Percentiles rank a stretch among this genome's conserved stretches.
phyloP scores from a whole-genome alignment of 1,140 invertebrate species.

The Asbolus verrucosus region DNA sequence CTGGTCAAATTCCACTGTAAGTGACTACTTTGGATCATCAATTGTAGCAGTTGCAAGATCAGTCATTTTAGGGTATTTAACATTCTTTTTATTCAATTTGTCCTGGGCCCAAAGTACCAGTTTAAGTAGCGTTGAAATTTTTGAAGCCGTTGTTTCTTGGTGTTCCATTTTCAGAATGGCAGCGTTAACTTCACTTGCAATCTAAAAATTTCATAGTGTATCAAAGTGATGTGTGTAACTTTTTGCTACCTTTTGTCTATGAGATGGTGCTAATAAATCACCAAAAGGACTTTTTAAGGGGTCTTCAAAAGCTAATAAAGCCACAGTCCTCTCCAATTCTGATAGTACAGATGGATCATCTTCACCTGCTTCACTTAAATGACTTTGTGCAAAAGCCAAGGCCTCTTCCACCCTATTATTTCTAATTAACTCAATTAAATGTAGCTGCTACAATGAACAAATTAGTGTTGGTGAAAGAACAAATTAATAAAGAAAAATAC shows the following conservation, averaged over 20 bases:
- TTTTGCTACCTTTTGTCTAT: constrained; percentile 86
- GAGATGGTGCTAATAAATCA: constrained; percentile 91
- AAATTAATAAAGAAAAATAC: too few species aligned
- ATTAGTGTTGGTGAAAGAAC: too few species aligned
- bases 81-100: constrained; percentile 93
- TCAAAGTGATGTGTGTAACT: not conserved
- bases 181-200: constrained; percentile 97
- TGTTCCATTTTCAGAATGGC: constrained; percentile 94
- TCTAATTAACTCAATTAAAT: constrained; percentile 93
- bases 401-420: constrained; percentile 93
- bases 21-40: constrained; percentile 80
- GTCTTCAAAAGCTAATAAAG: constrained; percentile 96
- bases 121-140: constrained; percentile 91
- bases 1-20: not conserved
- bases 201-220: constrained; percentile 68
- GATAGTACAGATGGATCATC: constrained; percentile 82
- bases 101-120: constrained; percentile 96
- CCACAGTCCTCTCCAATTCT: constrained; percentile 89
- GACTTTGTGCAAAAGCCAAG: constrained; percentile 94
- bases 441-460: constrained; percentile 81
- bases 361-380: constrained; percentile 92
- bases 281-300: constrained; percentile 95
- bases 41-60: constrained; percentile 86
- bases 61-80: constrained; percentile 93
- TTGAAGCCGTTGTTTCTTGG: constrained; percentile 87